phyloP scores from a whole-genome alignment of 2,113 vertebrate species.

The Malurus elegans region DNA sequence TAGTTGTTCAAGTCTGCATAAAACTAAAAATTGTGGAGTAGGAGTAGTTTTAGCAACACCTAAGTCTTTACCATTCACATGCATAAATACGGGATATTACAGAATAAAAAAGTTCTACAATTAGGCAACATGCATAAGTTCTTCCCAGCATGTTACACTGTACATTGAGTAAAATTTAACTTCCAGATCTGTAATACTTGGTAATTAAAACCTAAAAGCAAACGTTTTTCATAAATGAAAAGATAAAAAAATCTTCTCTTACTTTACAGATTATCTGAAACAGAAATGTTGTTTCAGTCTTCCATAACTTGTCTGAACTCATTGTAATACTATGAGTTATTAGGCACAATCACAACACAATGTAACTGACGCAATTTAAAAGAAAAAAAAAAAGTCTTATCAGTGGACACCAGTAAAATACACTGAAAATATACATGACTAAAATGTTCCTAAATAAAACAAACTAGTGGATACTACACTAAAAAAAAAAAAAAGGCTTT shows the following conservation, averaged over 20 bases:
- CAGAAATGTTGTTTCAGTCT: background rate
- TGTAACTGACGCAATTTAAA: background rate
- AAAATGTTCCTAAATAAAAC: background rate
- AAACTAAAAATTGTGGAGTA: background rate
- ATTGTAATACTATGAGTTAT: background rate
- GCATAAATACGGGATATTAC: background rate
- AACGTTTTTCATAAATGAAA: background rate
- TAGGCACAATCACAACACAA: background rate
- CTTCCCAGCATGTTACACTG: background rate
- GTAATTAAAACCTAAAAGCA: background rate
- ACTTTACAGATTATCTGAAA: background rate
- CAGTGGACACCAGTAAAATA: background rate
- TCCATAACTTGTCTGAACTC: background rate
- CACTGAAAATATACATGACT: background rate
- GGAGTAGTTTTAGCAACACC: background rate
- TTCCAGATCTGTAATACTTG: background rate
- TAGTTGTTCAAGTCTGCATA: background rate
- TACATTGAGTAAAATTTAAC: background rate
- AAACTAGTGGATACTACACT: rapidly evolving
- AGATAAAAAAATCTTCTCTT: background rate
- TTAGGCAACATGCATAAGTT: background rate
- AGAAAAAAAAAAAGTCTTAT: background rate
- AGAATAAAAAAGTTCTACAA: background rate
- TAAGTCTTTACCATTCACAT: background rate
- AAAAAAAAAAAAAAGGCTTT: rapidly evolving